Conservation (phyloP, 2,113 vertebrate species). For the Psilopsiagon aymara region DNA sequence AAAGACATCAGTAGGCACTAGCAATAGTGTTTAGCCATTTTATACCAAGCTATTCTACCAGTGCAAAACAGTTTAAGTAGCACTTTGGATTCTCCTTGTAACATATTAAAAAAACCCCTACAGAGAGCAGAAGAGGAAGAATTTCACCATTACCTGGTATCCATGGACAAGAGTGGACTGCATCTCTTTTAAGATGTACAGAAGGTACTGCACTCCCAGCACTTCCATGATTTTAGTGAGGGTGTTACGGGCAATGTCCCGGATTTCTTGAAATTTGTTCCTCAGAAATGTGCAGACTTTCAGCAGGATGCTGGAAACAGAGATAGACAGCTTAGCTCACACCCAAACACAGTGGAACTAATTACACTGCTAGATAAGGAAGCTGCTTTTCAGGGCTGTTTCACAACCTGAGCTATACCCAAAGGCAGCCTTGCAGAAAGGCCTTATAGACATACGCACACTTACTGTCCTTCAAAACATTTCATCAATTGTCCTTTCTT, state of each 20-base stretch:
- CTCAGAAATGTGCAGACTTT: conserved; percentile 91
- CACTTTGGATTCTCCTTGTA: background rate
- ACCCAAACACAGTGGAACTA: background rate
- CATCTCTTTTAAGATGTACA: conserved; percentile 93
- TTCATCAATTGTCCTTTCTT: background rate
- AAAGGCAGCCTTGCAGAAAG: background rate
- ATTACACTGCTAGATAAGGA: background rate
- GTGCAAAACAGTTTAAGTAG: background rate
- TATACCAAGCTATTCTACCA: background rate
- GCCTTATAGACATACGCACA: background rate
- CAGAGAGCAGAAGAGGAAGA: background rate
- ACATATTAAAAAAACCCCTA: background rate
- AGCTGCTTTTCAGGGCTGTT: background rate
- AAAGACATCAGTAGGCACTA: background rate
- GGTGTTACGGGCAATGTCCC: conserved; percentile 90
- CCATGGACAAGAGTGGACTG: conserved; percentile 87
- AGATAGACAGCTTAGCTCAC: background rate
- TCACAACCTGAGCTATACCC: background rate
- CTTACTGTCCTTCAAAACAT: background rate
- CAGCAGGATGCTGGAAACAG: conserved; percentile 85
- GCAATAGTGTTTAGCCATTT: background rate
- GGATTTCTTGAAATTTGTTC: conserved; percentile 93
- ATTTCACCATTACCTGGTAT: conserved; percentile 85
- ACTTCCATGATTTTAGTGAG: conserved; percentile 91
- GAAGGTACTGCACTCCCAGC: conserved; percentile 86